Conservation (phyloP, 2,888 invertebrate genomes). For the Parnassius smintheus region DNA sequence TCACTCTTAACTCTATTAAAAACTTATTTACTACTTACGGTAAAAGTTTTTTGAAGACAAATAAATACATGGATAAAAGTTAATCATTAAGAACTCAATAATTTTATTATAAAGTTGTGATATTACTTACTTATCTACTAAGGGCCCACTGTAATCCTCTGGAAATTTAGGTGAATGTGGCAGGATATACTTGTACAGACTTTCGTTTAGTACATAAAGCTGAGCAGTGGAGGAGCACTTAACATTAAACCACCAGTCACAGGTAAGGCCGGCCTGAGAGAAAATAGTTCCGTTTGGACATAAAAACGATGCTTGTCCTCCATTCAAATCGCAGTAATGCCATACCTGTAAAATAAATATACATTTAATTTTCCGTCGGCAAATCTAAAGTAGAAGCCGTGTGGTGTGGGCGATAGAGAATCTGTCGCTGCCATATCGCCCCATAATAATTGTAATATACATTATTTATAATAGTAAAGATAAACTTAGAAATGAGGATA, state of each 20-base stretch:
- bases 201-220: constrained; percentile 92
- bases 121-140: constrained; percentile 88
- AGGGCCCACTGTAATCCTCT: constrained; percentile 93
- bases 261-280: constrained; percentile 92
- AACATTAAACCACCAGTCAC: constrained; percentile 97
- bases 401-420: no score
- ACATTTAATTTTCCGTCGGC: neutral
- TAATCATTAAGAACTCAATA: neutral
- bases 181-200: constrained; percentile 92
- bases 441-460: no score
- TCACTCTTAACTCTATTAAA: no score
- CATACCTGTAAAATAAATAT: constrained; percentile 83
- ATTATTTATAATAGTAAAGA: no score
- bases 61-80: neutral
- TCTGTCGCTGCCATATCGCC: no score
- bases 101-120: neutral
- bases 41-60: no score
- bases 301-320: constrained; percentile 93
- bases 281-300: constrained; percentile 96
- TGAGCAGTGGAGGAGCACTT: constrained; percentile 91
- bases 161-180: constrained; percentile 94
- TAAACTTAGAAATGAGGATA: no score
- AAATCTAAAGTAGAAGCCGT: no score
- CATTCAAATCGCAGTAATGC: constrained; percentile 95
- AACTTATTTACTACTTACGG: no score